Evolutionary conservation across 2,113 vertebrate genomes (phyloP).

Genomic region (Bubalus kerabau): DNA sequence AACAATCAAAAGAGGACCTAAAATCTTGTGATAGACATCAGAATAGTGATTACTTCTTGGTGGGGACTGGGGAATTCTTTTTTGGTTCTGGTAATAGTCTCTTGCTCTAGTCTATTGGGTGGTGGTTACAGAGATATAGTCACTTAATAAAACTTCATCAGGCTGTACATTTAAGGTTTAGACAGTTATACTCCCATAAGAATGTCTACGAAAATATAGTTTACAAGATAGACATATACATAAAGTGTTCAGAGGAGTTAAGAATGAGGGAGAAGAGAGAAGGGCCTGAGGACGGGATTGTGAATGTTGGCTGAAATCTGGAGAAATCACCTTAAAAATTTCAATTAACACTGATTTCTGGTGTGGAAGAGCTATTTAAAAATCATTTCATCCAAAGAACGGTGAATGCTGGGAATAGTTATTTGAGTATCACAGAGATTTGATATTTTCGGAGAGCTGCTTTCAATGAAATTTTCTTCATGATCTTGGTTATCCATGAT

Average conservation of each 20-base stretch:
- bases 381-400: neutral
- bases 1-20: neutral
- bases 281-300: neutral
- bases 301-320: neutral
- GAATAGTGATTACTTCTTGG: neutral
- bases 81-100: neutral
- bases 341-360: neutral
- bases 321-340: neutral
- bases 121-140: neutral
- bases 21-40: neutral
- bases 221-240: neutral
- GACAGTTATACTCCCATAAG: neutral
- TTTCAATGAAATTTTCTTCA: neutral
- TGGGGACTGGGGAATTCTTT: neutral
- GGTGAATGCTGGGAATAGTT: neutral
- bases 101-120: neutral
- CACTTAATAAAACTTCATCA: neutral
- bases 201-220: neutral
- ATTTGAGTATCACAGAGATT: neutral
- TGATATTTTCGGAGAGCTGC: neutral
- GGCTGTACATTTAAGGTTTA: neutral
- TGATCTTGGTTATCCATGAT: neutral
- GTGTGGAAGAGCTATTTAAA: neutral
- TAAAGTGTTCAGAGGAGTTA: neutral
- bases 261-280: neutral